Evolutionary conservation across 2,113 vertebrate genomes (phyloP), one percentile per base, ranked within the genome.

Genomic region (Ctenomys sociabilis): DNA sequence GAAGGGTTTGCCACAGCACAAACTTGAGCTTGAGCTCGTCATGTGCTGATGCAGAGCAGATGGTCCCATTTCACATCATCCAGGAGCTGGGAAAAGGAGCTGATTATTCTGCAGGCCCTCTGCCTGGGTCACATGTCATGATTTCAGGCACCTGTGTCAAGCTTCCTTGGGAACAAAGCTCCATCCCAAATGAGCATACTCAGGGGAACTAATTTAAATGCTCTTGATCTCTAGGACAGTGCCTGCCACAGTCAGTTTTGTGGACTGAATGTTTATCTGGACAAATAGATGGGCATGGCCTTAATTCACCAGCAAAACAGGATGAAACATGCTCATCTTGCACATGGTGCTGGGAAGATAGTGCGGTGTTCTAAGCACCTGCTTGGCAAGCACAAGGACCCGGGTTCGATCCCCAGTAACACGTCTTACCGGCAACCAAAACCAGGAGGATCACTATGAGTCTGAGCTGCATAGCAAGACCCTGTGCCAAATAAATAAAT

Each of bases 1-100:
- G 13, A 61, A 84, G 73, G 64, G 57, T 30, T 64, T 75, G 24
- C 80, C 17, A 26, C 37, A 22, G 32, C 68, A 14, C 35, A 59
- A 88, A 83, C 73, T 87, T 93, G 86, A 95, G 86, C 87, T 72
- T 85, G n/a, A 92, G 61, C 70, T 93, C 12, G 0, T 45, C 61
- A 2, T 61, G 19, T 49, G 6, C 63, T 81, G 75, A 64, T 80
- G 70, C 37, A 64, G n/a, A 77, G 68, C 85, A 95, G 90, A 85
- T 66, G 85, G 90, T 83, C 57, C 28, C 57, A 7, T 59, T 94
- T 78, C 57, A 63, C 40, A 32, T 77, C 88, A 45, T 54, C 8
- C 12, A 17, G 84, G 80, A 81, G 57, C 24, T 63, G 22, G 49
- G 78, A 84, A 82, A 93, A 59, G 0, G 28, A 91, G 54, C 78